phyloP scores from a whole-genome alignment of 2,797 vertebrate species.

The Megaceryle alcyon region DNA sequence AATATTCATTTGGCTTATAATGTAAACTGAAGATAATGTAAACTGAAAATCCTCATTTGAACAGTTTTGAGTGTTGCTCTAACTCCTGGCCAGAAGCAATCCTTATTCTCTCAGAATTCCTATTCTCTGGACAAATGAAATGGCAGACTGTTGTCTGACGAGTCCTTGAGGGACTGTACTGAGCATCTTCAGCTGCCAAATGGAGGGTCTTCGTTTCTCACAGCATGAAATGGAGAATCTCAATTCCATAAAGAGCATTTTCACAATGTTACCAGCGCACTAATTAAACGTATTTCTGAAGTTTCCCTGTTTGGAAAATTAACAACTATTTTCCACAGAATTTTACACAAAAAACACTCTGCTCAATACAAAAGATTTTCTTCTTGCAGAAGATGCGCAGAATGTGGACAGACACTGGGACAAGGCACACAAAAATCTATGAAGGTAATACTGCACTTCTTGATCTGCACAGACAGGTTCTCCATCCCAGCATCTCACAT shows the following conservation, averaged over 20 bases:
- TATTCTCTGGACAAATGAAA: not conserved
- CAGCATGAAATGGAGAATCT: not conserved
- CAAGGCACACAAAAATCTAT: not conserved
- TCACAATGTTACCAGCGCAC: not conserved
- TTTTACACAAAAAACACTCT: not conserved
- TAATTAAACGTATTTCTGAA: not conserved
- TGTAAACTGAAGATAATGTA: not conserved
- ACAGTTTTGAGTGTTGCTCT: not conserved
- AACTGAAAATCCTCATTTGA: not conserved
- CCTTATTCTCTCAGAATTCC: not conserved
- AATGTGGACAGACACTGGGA: not conserved
- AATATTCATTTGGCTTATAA: conserved; percentile 10
- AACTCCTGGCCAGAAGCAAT: not conserved
- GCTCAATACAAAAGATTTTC: not conserved
- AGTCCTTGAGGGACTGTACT: not conserved
- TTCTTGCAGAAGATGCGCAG: not conserved
- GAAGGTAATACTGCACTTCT: not conserved
- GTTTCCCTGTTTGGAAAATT: not conserved
- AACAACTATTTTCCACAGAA: not conserved
- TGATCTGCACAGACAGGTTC: not conserved
- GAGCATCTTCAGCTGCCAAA: not conserved
- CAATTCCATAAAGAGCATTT: not conserved
- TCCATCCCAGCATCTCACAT: not conserved
- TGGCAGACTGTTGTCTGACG: not conserved
- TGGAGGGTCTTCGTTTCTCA: not conserved